phyloP scores from a whole-genome alignment of 2,888 invertebrate genomes.

The Bombylius discolor region DNA sequence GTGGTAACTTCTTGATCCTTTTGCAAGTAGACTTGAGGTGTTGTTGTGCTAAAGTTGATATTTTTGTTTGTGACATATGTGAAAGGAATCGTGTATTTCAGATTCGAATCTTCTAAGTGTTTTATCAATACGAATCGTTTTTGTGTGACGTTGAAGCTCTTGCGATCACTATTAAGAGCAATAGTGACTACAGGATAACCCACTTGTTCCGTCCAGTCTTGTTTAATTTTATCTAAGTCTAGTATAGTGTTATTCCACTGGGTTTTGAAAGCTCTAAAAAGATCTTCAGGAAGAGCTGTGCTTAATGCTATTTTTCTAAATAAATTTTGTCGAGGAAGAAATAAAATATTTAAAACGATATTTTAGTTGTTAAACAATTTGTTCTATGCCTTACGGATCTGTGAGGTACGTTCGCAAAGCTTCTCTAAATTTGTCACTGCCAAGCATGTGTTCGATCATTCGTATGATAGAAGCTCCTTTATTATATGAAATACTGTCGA shows the following conservation, averaged over 20 bases:
- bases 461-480: conserved; percentile 55
- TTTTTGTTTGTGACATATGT: conserved; percentile 23
- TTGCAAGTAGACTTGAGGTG: conserved; percentile 19
- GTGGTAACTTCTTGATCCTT: conserved; percentile 7
- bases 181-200: conserved; percentile 54
- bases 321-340: background rate
- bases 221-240: conserved; percentile 26
- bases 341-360: too few relatives aligned
- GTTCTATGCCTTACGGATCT: background rate
- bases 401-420: conserved; percentile 45
- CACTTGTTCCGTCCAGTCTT: conserved; percentile 51
- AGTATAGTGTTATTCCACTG: conserved; percentile 26
- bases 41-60: conserved; percentile 20
- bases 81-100: conserved; percentile 20
- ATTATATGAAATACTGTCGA: conserved; percentile 53
- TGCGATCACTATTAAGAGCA: conserved; percentile 5
- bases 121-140: conserved; percentile 21
- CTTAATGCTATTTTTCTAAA: too few relatives aligned
- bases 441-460: conserved; percentile 53
- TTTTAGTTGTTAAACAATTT: too few relatives aligned
- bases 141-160: conserved; percentile 17
- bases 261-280: conserved; percentile 39
- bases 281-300: conserved; percentile 38
- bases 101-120: background rate
- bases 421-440: conserved; percentile 38